These are phyloP conservation scores for Bilobella aurantiaca DNA, from an alignment of 1,140 invertebrate genomes.

Conservation along the genomic window DNA sequence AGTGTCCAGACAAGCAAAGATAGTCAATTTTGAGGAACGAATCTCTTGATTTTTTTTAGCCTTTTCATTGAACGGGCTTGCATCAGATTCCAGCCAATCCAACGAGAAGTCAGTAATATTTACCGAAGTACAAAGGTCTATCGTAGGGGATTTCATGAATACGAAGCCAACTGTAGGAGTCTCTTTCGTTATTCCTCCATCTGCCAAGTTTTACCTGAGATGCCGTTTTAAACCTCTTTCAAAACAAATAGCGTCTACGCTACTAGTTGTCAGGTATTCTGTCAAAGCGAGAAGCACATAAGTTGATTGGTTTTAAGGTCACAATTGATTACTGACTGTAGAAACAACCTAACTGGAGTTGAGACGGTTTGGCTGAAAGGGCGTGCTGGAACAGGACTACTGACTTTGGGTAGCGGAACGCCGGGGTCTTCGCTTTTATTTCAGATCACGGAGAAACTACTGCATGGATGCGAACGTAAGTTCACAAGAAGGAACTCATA, in stretches of 20 bases:
- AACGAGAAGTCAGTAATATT: slow-evolving; percentile 28
- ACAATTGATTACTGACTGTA: slow-evolving; percentile 40
- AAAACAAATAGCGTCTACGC: slow-evolving; percentile 24
- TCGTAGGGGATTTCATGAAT: slow-evolving; percentile 11
- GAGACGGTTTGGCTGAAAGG: slow-evolving; percentile 73
- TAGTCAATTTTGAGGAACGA: too few species aligned
- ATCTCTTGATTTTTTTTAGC: slow-evolving; percentile 13
- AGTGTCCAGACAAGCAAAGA: too few species aligned
- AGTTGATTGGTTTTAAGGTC: not conserved
- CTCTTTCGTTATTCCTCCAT: slow-evolving; percentile 36
- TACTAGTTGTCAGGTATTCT: slow-evolving; percentile 2
- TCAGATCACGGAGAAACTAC: slow-evolving; percentile 70
- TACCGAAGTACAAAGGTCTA: slow-evolving; percentile 23
- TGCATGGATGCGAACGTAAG: slow-evolving; percentile 67
- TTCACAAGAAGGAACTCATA: too few species aligned
- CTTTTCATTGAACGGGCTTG: slow-evolving; percentile 27
- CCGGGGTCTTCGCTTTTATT: slow-evolving; percentile 67
- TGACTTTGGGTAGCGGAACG: slow-evolving; percentile 81
- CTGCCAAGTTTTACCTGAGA: slow-evolving; percentile 34
- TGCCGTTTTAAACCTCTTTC: slow-evolving; percentile 26
- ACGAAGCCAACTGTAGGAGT: slow-evolving; percentile 20
- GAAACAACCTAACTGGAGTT: slow-evolving; percentile 88
- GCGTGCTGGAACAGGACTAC: slow-evolving; percentile 68
- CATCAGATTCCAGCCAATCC: slow-evolving; percentile 28
- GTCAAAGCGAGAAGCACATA: not conserved